Conservation (phyloP, 2,888 invertebrate genomes). For the Therioaphis trifolii region DNA sequence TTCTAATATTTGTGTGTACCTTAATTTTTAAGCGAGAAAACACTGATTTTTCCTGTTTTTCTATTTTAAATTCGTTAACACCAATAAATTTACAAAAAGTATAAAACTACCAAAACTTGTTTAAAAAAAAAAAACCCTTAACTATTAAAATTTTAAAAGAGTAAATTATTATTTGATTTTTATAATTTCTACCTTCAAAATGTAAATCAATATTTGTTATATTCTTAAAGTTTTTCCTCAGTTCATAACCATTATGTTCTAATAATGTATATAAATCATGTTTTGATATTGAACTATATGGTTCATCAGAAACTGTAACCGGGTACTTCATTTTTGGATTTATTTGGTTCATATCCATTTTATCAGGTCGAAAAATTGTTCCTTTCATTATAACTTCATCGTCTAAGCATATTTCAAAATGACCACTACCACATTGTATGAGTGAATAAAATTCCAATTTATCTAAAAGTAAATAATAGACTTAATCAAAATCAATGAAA, state of each 20-base stretch:
- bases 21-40: too few species aligned
- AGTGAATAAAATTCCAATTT: conserved; percentile 46
- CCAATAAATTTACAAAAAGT: too few species aligned
- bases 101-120: too few species aligned
- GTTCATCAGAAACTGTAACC: not conserved
- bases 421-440: conserved; percentile 40
- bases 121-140: too few species aligned
- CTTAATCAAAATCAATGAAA: not conserved
- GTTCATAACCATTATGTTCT: conserved; percentile 41
- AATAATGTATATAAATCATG: conserved; percentile 43
- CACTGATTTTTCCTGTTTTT: too few species aligned
- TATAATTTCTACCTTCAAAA: conserved; percentile 24
- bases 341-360: not conserved
- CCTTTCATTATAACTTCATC: conserved; percentile 17
- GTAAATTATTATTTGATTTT: not conserved
- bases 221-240: conserved; percentile 12
- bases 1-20: too few species aligned
- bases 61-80: too few species aligned
- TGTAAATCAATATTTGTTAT: conserved; percentile 44
- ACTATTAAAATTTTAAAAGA: too few species aligned
- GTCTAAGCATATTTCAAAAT: conserved; percentile 34
- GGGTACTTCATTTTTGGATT: conserved; percentile 28
- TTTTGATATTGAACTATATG: conserved; percentile 45
- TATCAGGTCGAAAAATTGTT: conserved; percentile 35
- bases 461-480: conserved; percentile 21